These are phyloP conservation scores for Phrynosoma platyrhinos DNA, from an alignment of 2,113 vertebrate genomes.

Conservation along the genomic window DNA sequence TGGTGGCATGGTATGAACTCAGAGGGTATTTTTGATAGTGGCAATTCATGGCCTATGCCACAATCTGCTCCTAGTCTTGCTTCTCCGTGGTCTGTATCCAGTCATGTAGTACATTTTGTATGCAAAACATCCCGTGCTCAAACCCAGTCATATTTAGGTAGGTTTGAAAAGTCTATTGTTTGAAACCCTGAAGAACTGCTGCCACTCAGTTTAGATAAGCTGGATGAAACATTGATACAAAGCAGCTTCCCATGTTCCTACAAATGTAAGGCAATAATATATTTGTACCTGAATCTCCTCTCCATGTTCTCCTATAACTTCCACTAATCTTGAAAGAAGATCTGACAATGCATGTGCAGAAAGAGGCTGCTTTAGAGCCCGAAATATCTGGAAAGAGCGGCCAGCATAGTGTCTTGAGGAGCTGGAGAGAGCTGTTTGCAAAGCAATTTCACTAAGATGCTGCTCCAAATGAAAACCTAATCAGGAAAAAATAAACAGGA, in stretches of 20 bases:
- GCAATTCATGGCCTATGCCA: no score
- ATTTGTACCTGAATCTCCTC: conserved; percentile 95
- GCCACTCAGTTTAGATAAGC: neutral
- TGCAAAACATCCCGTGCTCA: no score
- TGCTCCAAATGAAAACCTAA: conserved; percentile 97
- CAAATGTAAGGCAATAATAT: neutral
- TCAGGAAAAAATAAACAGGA: neutral
- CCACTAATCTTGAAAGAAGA: conserved; percentile 93
- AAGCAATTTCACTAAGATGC: conserved; percentile 93
- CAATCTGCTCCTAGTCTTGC: no score
- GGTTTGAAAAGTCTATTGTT: neutral
- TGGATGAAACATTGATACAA: neutral
- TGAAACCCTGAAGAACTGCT: neutral
- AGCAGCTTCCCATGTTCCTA: neutral
- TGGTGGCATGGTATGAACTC: no score
- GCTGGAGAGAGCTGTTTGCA: conserved; percentile 96
- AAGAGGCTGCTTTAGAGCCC: conserved; percentile 94
- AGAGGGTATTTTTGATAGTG: no score
- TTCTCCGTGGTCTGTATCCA: no score
- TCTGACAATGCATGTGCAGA: conserved; percentile 94
- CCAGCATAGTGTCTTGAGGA: conserved; percentile 96
- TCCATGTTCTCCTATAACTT: conserved; percentile 97
- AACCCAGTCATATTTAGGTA: no score
- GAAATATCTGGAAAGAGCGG: conserved; percentile 97
- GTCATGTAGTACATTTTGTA: no score